Base-by-base conservation (phyloP, 2,888 invertebrate species). In the Altica lythri region DNA sequence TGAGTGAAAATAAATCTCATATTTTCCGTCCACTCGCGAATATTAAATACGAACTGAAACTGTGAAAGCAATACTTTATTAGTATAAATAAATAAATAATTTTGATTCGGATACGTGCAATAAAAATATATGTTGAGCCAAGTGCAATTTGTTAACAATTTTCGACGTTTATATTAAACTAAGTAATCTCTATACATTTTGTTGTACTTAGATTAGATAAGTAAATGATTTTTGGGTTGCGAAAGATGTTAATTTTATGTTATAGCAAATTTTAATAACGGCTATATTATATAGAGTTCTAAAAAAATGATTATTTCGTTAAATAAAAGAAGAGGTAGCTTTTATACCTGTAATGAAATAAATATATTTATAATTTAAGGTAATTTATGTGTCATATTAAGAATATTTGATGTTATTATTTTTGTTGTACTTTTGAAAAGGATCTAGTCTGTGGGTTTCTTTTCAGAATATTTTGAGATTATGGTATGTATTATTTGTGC, bases 321-420 rank as follows among this genome's bases (percentile, higher is more conserved):
- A 53, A 55, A 57, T 16, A 37, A 37, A 16, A 44, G 30, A 29
- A 49, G 19, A 56, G 68, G 68, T 68, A 68, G 68, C 67, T 68
- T 66, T 62, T 16, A 58, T 63, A 64, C 61, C 62, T 64, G 59
- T 52, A 63, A 60, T 67, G 57, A 61, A 59, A 62, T 64, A 46
- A 40, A 53, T 55, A 55, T 56, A 60, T 57, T 64, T n/a, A n/a
- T n/a, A 59, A 55, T 54, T 62, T 66, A 65, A 64, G 61, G 49
- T 63, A 65, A 65, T 64, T 64, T 66, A 65, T 67, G 68, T 69
- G 68, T 68, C 67, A 68, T 68, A 69, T 66, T 67, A 68, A 68
- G 66, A 66, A 64, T 67, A 68, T 68, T 65, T 66, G 63, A 68
- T 67, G 62, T 68, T 68, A 68, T 68, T 48, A 29, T 49, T 49